Percentiles rank a stretch among this genome's conserved stretches.
These are phyloP conservation scores for Atherinosoma microstoma DNA, from an alignment of 2,797 vertebrate genomes.

Conservation along the genomic window DNA sequence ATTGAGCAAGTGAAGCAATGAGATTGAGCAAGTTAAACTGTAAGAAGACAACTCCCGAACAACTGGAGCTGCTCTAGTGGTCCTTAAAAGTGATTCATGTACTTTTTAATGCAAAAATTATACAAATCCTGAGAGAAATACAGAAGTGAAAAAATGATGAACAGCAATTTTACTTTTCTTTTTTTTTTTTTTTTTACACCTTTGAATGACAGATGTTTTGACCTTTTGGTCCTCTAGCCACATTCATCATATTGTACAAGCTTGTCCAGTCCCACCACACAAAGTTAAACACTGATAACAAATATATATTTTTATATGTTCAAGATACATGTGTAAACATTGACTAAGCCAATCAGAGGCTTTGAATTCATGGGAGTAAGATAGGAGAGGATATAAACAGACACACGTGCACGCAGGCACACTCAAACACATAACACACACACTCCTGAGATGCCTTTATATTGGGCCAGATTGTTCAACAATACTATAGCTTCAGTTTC, in stretches of 20 bases:
- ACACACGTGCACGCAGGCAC: constrained; percentile 12
- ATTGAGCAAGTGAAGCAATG: constrained; percentile 23
- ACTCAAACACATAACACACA: constrained; percentile 32
- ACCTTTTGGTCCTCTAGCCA: constrained; percentile 58
- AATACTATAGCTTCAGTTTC: constrained; percentile 77
- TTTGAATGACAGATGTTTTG: constrained; percentile 24
- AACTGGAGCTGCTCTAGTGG: constrained; percentile 27
- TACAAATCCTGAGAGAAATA: constrained; percentile 61
- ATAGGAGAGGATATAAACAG: constrained; percentile 45
- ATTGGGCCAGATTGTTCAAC: constrained; percentile 75
- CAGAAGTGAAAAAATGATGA: constrained; percentile 13
- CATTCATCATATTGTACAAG: constrained; percentile 38
- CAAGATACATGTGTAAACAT: constrained; percentile 78
- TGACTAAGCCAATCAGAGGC: constrained; percentile 70
- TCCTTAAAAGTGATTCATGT: constrained; percentile 41
- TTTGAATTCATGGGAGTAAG: constrained; percentile 68
- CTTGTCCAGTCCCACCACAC: constrained; percentile 42
- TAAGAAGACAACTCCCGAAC: constrained; percentile 9
- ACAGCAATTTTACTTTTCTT: constrained; percentile 4
- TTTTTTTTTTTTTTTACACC: constrained; percentile 20
- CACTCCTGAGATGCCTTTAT: constrained; percentile 78
- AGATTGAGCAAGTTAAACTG: constrained; percentile 26
- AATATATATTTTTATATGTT: constrained; percentile 56
- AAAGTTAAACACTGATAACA: constrained; percentile 50
- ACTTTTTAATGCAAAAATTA: constrained; percentile 49